Percentiles rank a stretch among this genome's conserved stretches.
Conservation (phyloP, 2,113 vertebrate species). For the Brachionichthys hirsutus region DNA sequence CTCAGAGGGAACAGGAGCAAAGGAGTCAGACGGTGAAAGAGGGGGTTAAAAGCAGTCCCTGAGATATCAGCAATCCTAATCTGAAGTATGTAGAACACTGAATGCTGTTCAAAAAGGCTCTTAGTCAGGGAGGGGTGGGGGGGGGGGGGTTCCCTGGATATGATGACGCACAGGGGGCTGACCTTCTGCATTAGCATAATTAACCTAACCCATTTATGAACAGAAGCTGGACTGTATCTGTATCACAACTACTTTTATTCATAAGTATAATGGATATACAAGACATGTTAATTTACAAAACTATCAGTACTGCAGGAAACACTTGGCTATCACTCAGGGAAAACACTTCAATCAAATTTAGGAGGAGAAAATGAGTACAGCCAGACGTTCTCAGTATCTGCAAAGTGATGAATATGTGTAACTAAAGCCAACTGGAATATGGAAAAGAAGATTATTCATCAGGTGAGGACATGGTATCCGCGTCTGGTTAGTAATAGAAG, state of each 20-base stretch:
- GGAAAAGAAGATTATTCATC: slow-evolving; percentile 36
- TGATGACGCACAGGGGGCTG: slow-evolving; percentile 27
- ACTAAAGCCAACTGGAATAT: slow-evolving; percentile 29
- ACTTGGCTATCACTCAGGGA: background rate
- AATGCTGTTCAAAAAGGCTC: slow-evolving; percentile 21
- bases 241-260: background rate
- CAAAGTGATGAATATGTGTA: slow-evolving; percentile 17
- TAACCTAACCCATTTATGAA: background rate
- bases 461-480: slow-evolving; percentile 17
- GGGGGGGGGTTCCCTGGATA: slow-evolving; percentile 49
- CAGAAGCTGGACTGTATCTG: background rate
- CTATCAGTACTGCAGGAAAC: background rate
- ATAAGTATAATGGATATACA: background rate
- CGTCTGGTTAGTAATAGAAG: slow-evolving; percentile 45
- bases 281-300: background rate
- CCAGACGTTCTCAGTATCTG: slow-evolving; percentile 5
- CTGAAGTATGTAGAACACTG: slow-evolving; percentile 37
- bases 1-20: slow-evolving; percentile 4
- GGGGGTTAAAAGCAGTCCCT: slow-evolving; percentile 32
- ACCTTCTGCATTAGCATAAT: slow-evolving; percentile 14
- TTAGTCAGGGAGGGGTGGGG: too few species aligned
- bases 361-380: background rate
- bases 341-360: slow-evolving; percentile 3
- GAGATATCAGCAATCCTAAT: slow-evolving; percentile 46
- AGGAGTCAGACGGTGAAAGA: slow-evolving; percentile 4